phyloP scores from a whole-genome alignment of 2,113 vertebrate species.

The Rana temporaria region DNA sequence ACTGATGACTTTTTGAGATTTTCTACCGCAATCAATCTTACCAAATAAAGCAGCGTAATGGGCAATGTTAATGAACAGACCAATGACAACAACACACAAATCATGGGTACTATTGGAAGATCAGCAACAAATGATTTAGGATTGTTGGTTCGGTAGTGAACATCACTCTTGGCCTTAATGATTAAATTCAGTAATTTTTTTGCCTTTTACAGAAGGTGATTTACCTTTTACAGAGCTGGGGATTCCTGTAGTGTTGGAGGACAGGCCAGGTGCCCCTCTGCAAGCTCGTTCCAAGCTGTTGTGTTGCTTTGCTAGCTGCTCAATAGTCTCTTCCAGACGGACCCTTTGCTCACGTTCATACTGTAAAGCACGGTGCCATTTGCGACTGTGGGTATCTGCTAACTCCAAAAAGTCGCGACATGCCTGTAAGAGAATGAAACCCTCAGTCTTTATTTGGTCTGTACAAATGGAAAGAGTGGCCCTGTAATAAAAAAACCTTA shows the following conservation, averaged over 20 bases:
- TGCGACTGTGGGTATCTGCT: constrained; percentile 90
- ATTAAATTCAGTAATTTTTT: too few species aligned
- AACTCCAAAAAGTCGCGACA: constrained; percentile 96
- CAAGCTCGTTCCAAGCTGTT: constrained; percentile 97
- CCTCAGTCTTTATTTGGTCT: background rate
- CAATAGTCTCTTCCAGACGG: constrained; percentile 95
- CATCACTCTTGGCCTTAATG: too few species aligned
- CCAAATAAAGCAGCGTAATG: too few species aligned
- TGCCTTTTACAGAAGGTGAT: background rate
- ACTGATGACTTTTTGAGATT: too few species aligned
- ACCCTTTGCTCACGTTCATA: constrained; percentile 94
- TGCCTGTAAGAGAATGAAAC: constrained; percentile 72
- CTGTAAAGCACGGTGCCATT: constrained; percentile 94
- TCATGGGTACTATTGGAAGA: too few species aligned
- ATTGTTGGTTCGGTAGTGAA: too few species aligned
- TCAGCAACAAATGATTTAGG: too few species aligned
- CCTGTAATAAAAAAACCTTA: too few species aligned
- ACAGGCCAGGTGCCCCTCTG: constrained; percentile 81
- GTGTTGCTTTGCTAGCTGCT: constrained; percentile 97
- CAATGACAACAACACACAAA: too few species aligned
- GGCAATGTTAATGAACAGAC: too few species aligned
- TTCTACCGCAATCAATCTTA: too few species aligned
- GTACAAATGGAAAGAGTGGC: background rate
- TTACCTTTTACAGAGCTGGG: constrained; percentile 78
- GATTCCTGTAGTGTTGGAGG: constrained; percentile 64